phyloP scores from a whole-genome alignment of 2,113 vertebrate genomes.

The Hippoglossus stenolepis region DNA sequence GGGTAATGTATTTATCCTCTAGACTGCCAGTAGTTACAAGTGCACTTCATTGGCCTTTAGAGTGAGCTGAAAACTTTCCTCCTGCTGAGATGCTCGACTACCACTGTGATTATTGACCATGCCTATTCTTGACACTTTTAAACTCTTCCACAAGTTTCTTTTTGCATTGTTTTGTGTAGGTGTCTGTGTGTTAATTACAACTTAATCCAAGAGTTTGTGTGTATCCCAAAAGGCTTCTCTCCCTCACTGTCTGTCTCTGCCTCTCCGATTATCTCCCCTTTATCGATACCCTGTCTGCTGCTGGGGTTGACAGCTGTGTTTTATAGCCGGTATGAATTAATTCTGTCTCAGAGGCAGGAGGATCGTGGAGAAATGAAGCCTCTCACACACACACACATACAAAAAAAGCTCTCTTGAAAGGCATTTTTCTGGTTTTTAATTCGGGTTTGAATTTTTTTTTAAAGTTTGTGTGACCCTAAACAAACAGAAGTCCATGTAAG shows the following conservation, averaged over 20 bases:
- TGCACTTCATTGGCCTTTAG: conserved; percentile 52
- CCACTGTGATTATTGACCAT: conserved; percentile 14
- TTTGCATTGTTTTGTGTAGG: neutral
- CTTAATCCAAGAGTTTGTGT: conserved; percentile 7
- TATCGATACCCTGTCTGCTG: conserved; percentile 44
- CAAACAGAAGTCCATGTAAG: neutral
- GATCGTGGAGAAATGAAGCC: conserved; percentile 26
- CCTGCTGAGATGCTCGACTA: conserved; percentile 17
- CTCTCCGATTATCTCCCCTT: conserved; percentile 22
- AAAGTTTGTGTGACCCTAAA: neutral
- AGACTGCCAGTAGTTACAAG: conserved; percentile 25
- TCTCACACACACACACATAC: neutral
- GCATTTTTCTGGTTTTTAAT: neutral
- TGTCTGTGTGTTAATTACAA: conserved; percentile 34
- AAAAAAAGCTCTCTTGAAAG: conserved; percentile 5
- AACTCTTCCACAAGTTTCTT: neutral
- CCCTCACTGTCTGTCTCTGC: conserved; percentile 18
- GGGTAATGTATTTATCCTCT: conserved; percentile 53
- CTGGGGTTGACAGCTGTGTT: conserved; percentile 42
- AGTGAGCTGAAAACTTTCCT: conserved; percentile 47
- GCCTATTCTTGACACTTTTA: neutral
- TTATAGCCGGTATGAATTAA: conserved; percentile 33
- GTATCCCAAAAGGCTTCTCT: conserved; percentile 2
- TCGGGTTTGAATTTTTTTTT: neutral
- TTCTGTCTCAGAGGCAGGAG: conserved; percentile 26